A percentile compares a stretch with the other conserved stretches of the same genome.
These are phyloP conservation scores for Melanerpes aurifrons DNA, from an alignment of 2,113 vertebrate genomes.

Conservation along the genomic window DNA sequence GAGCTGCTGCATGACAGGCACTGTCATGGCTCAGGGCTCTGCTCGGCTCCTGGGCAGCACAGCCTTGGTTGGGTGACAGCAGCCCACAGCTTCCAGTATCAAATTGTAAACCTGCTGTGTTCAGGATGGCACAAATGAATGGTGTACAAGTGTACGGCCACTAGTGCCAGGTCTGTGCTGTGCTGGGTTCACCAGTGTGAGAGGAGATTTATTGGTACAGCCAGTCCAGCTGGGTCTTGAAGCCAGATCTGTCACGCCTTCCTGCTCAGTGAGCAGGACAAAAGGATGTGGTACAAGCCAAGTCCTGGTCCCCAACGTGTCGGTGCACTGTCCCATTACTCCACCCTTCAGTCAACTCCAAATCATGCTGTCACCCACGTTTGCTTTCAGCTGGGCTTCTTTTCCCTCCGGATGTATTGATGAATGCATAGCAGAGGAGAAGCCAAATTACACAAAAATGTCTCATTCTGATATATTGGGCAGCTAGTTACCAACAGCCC, in stretches of 20 bases:
- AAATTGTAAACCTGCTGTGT: fast-evolving
- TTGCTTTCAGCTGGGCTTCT: background rate
- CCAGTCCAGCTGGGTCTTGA: background rate
- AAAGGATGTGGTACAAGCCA: background rate
- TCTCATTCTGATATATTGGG: background rate
- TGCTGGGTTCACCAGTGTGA: background rate
- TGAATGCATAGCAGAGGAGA: background rate
- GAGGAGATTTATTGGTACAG: background rate
- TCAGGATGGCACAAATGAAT: background rate
- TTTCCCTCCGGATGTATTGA: background rate
- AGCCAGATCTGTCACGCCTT: background rate
- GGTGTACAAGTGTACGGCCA: background rate
- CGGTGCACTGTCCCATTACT: background rate
- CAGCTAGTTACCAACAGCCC: background rate
- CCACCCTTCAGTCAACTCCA: background rate
- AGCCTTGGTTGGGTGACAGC: background rate
- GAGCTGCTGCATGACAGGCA: background rate
- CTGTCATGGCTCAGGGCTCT: background rate
- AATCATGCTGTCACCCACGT: background rate
- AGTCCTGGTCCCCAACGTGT: background rate
- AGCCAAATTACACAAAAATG: background rate
- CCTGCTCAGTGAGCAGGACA: background rate
- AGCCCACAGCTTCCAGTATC: background rate
- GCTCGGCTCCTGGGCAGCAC: fast-evolving
- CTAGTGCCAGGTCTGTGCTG: background rate